These are phyloP conservation scores for Brienomyrus longianalis DNA, from an alignment of 2,113 vertebrate genomes.

Conservation along the genomic window DNA sequence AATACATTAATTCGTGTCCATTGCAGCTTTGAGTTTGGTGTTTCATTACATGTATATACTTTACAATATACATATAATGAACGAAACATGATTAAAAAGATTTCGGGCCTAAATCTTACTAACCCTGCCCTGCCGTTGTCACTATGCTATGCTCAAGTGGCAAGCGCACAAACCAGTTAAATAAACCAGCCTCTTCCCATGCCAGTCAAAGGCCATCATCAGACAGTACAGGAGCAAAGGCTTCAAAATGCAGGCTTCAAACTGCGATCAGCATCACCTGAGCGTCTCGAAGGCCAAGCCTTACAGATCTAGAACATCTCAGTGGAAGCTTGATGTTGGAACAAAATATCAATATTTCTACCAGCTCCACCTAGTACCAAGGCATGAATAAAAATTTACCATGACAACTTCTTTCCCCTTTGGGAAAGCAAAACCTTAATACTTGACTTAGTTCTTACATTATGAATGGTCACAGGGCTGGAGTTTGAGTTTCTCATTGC, in stretches of 20 bases:
- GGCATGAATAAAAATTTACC: background rate
- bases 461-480: background rate
- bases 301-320: background rate
- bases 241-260: background rate
- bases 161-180: background rate
- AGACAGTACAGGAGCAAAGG: background rate
- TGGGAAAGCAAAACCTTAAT: background rate
- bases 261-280: background rate
- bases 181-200: background rate
- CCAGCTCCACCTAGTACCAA: background rate
- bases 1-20: background rate
- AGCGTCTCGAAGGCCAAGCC: background rate
- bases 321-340: background rate
- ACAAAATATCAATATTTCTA: background rate
- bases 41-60: background rate
- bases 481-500: background rate
- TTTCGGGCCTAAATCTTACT: background rate
- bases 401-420: background rate
- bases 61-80: background rate
- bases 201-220: background rate
- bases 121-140: background rate
- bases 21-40: background rate
- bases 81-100: background rate
- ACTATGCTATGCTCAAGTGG: background rate
- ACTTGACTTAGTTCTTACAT: background rate